Conservation (phyloP, 2,797 vertebrate species). For the Triplophysa bombifrons region DNA sequence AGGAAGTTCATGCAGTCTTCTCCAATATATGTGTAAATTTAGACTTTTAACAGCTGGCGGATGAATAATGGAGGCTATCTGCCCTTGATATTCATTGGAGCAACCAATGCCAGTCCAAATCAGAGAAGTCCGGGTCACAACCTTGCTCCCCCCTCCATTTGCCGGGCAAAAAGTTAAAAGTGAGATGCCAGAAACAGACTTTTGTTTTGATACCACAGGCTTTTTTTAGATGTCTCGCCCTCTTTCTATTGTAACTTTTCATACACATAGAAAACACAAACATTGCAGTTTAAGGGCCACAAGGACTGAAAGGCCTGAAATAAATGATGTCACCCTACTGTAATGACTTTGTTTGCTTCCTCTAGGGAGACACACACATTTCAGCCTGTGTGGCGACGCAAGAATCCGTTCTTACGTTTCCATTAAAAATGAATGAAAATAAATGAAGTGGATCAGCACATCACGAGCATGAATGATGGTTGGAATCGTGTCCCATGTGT, state of each 20-base stretch:
- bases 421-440: constrained; percentile 52
- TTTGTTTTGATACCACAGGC: background rate
- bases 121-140: constrained; percentile 65
- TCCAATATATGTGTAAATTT: constrained; percentile 82
- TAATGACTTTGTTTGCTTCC: constrained; percentile 25
- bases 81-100: constrained; percentile 77
- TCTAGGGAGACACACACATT: constrained; percentile 13
- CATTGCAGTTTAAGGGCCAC: constrained; percentile 12
- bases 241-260: background rate
- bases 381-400: background rate
- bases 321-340: constrained; percentile 20
- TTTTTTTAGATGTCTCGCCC: background rate
- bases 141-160: constrained; percentile 57
- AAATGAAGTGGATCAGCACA: constrained; percentile 45
- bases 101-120: constrained; percentile 73
- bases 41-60: constrained; percentile 75
- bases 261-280: constrained; percentile 10
- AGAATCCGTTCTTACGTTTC: constrained; percentile 36
- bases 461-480: constrained; percentile 39
- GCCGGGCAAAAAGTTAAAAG: constrained; percentile 60
- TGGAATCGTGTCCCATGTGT: constrained; percentile 23
- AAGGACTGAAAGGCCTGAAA: constrained; percentile 21
- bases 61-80: constrained; percentile 77
- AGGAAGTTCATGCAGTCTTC: constrained; percentile 63
- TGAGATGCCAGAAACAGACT: constrained; percentile 22